Base-by-base conservation (phyloP, 2,113 vertebrate genomes). In the Corythornis vintsioides region DNA sequence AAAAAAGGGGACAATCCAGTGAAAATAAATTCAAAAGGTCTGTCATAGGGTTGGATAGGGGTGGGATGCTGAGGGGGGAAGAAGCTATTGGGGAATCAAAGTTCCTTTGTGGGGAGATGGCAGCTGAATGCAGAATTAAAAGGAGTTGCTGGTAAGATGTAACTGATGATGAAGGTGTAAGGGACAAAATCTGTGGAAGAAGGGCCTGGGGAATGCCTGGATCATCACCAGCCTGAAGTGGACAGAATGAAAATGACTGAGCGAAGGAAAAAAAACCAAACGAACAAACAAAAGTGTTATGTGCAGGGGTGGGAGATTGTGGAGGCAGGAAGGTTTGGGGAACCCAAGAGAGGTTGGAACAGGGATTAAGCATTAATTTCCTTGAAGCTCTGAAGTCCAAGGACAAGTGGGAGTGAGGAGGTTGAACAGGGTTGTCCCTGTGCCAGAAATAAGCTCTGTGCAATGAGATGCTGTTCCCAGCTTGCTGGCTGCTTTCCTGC, bases 41-140 rank as follows among this genome's bases (percentile, higher is more conserved):
- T 59, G 21, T 13, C 5, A 8, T 52, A 45, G 53, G 17, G 13
- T 25, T 93, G 60, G 57, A 31, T 77, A 35, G 16, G 2, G 38
- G 20, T 65, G 24, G 35, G 15, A 7, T 57, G 10, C 35, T 48
- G n/a, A 57, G 5, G 0, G 2, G 4, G 5, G 2, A 48, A 70
- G 66, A 87, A 76, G 25, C 11, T 53, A 0, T 25, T 4, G 7
- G 14, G 10, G 8, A 82, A 43, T 82, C 10, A 25, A 24, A 65
- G 47, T 43, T 65, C 21, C 42, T 57, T 73, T 64, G n/a, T 63
- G 38, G 29, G 66, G 45, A 69, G 31, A 65, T 69, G 40, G 25
- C 50, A 79, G 11, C 35, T 45, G 33, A 84, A 65, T 50, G 70
- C 42, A 43, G 42, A 71, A 20, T 40, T 57, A 38, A 81, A 72